Conservation (phyloP, 2,888 invertebrate genomes). For the Nymphalis polychloros region DNA sequence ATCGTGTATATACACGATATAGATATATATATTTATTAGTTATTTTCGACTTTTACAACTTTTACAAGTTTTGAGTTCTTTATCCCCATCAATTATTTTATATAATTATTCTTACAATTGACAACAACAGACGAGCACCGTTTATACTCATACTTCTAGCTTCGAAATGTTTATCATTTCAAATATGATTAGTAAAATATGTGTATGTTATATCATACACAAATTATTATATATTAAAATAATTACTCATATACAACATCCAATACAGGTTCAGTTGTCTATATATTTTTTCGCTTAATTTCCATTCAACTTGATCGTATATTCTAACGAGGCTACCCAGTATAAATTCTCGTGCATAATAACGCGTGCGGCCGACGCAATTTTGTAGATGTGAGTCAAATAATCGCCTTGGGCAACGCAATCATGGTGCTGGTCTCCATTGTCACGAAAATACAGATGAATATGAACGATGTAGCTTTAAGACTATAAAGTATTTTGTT, state of each 20-base stretch:
- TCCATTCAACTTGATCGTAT: conserved; percentile 32
- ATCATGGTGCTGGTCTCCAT: conserved; percentile 59
- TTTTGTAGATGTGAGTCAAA: conserved; percentile 76
- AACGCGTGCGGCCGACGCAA: conserved; percentile 67
- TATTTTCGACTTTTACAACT: too few species aligned
- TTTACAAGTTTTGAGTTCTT: too few species aligned
- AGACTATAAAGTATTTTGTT: too few species aligned
- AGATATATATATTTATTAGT: too few species aligned
- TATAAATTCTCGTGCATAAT: conserved; percentile 54
- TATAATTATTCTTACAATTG: too few species aligned
- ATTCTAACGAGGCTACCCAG: conserved; percentile 53
- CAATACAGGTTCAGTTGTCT: neutral
- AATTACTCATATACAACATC: conserved; percentile 2
- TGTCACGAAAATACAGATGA: conserved; percentile 38
- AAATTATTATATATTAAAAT: conserved; percentile 10
- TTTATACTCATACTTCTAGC: too few species aligned
- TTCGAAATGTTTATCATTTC: too few species aligned
- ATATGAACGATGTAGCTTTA: conserved; percentile 9
- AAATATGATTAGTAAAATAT: too few species aligned
- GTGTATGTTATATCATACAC: neutral
- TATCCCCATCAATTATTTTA: too few species aligned
- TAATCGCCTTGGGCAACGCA: conserved; percentile 70
- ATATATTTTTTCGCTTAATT: conserved; percentile 20
- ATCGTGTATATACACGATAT: too few species aligned
- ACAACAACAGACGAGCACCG: too few species aligned